Base-by-base conservation (phyloP, 2,797 vertebrate genomes). In the Danio aesculapii region DNA sequence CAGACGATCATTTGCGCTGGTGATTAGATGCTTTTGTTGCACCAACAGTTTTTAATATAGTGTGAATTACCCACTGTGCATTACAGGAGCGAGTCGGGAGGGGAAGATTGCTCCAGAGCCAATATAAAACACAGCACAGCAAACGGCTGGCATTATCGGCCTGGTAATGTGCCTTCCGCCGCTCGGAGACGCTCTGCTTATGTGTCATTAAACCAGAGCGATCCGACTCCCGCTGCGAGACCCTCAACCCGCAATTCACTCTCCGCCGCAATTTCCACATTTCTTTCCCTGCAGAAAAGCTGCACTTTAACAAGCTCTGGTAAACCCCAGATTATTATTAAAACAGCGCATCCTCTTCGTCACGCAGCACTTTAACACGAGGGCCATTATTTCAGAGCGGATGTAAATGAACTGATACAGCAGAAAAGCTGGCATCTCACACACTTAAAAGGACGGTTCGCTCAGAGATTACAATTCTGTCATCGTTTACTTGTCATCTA, bases 1-100 rank as follows among this genome's bases (percentile, higher is more conserved):
- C 95, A 96, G 92, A 95, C 95, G 95, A 97, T 98, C 96, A 98
- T 98, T 97, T 97, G 96, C 94, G 96, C 94, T 89, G 77, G 92
- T 96, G 96, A 96, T 97, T 96, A 96, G 94, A 95, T 91, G 94
- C 96, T 94, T 96, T 93, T 95, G 95, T 94, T 94, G 95, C 93
- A 94, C 94, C 95, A 94, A 95, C 96, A 95, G 95, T 97, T 98
- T 98, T 95, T 95, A 97, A 97, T 96, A 95, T 96, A 92, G 96
- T 96, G 96, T 92, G 95, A 96, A 97, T 97, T 96, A 96, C 96
- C 96, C 95, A 95, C 97, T 96, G 96, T 94, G 96, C 93, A 89
- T 95, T 95, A 94, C 95, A 92, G 93, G 92, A 93, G 92, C 77
- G 77, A 81, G 30, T 30, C 30, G 44, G 81, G 75, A 46, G 39